Evolutionary conservation across 2,797 vertebrate species (phyloP).

Genomic region (Intellagama lesueurii): DNA sequence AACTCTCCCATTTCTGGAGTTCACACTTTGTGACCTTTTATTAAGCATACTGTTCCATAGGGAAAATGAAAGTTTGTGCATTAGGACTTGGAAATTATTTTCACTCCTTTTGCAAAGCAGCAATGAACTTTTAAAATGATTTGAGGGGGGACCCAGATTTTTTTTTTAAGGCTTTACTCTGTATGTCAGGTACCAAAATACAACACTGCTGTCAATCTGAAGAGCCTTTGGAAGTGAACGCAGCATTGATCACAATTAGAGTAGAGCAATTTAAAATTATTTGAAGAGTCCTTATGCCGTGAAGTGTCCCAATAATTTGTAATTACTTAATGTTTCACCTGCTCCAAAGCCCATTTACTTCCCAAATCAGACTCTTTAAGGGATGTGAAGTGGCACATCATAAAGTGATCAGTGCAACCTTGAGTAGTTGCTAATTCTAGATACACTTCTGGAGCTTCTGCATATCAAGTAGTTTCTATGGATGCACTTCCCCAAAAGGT

Average conservation of each 20-base stretch:
- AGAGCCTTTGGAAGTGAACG: constrained; percentile 71
- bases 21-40: neutral
- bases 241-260: constrained; percentile 75
- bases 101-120: constrained; percentile 28
- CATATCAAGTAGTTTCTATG: constrained; percentile 60
- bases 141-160: neutral
- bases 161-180: neutral
- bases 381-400: constrained; percentile 70
- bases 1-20: neutral
- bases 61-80: neutral
- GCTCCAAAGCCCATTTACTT: constrained; percentile 72
- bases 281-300: constrained; percentile 71
- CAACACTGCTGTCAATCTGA: constrained; percentile 53
- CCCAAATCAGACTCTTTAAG: constrained; percentile 71
- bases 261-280: constrained; percentile 76
- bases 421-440: constrained; percentile 76
- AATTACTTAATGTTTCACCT: constrained; percentile 76
- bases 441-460: constrained; percentile 67
- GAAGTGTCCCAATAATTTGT: constrained; percentile 75
- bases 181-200: constrained; percentile 67
- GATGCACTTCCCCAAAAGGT: constrained; percentile 41
- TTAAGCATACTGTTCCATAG: neutral
- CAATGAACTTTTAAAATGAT: neutral
- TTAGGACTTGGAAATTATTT: constrained; percentile 24
- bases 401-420: constrained; percentile 68